Evolutionary conservation across 2,113 vertebrate species (phyloP), one percentile per base, ranked within the genome.

Genomic region (Nannobrachium achirus): DNA sequence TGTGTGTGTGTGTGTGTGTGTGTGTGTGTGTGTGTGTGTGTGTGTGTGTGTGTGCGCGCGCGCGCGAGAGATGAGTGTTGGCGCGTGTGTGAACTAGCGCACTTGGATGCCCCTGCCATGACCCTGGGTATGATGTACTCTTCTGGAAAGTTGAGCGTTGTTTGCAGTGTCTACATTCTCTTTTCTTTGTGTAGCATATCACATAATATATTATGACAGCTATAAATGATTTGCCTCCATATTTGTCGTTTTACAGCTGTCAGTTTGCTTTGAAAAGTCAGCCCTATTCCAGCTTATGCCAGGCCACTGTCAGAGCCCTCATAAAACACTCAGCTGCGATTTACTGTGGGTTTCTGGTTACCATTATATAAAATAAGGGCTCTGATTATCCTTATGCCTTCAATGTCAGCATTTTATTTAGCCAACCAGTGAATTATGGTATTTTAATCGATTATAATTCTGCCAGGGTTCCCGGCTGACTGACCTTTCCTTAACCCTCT

Each of bases 281-380:
- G n/a, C 40, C 52, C 19, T 20, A 39, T 71, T 58, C 16, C n/a
- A 19, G 55, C 55, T 46, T 63, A 7, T 25, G 61, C 75, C 86
- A 82, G 62, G 52, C 71, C 59, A 51, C 74, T 86, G 84, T 83
- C 85, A 69, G 10, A 52, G 4, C 70, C 66, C 58, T 60, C 52
- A 53, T 49, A 58, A 51, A 66, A 18, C 38, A 16, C 51, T 42
- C 45, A 18, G 10, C 25, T 65, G 42, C 16, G 20, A 2, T 39
- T 44, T 42, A 4, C 13, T 66, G 44, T 8, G 52, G 69, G 33
- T 75, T 73, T 70, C 69, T 87, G 75, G 46, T 72, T 77, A 44
- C 51, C 39, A 79, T 84, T 80, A 77, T 19, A 45, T 75, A 33
- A 76, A 82, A 74, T 6, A 33, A 33, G 6, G 3, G 39, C 18